These are phyloP conservation scores for Vombatus ursinus DNA, from an alignment of 2,113 vertebrate genomes.

Conservation along the genomic window DNA sequence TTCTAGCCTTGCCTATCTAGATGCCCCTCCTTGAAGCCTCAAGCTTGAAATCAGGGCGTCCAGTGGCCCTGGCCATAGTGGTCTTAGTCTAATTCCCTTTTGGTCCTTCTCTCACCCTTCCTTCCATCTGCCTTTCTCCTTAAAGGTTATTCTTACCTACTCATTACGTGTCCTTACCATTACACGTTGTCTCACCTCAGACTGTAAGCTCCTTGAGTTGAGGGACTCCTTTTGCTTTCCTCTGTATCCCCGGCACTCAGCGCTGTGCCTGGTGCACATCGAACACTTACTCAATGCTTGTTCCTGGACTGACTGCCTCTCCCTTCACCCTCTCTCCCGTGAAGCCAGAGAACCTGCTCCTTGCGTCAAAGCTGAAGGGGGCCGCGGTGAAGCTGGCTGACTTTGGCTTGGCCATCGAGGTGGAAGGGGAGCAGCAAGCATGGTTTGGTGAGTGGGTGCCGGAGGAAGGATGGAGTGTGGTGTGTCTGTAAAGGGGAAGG, in stretches of 20 bases:
- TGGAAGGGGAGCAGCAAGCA: constrained; percentile 91
- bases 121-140: not conserved
- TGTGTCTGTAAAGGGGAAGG: not conserved
- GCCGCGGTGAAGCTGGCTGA: constrained; percentile 91
- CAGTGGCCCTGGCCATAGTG: not conserved
- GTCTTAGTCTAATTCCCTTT: not conserved
- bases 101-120: not conserved
- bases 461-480: not conserved
- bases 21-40: not conserved
- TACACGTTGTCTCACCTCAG: not conserved
- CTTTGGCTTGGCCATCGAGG: constrained; percentile 92
- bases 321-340: not conserved
- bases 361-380: constrained; percentile 91
- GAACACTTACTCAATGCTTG: not conserved
- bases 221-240: not conserved
- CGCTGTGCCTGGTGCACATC: not conserved
- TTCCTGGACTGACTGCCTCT: constrained; percentile 18
- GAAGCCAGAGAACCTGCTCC: constrained; percentile 90
- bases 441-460: constrained; percentile 89
- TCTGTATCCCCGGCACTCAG: not conserved
- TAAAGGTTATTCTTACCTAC: not conserved
- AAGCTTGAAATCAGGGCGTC: not conserved
- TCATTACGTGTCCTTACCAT: not conserved
- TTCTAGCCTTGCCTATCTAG: not conserved
- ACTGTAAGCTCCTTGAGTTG: not conserved